Evolutionary conservation across 1,140 invertebrate species (phyloP).

Genomic region (Cecropterus lyciades): DNA sequence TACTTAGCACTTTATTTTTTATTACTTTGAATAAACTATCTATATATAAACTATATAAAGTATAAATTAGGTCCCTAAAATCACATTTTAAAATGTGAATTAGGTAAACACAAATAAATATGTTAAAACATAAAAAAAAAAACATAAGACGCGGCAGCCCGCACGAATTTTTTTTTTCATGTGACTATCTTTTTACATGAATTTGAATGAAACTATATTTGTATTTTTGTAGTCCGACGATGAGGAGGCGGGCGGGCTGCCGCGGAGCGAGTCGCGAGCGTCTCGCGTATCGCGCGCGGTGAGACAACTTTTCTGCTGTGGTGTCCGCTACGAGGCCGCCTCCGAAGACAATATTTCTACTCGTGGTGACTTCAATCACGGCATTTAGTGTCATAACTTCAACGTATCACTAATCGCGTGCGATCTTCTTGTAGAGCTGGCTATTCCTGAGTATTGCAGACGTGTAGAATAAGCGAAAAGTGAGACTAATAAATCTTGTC

Average conservation of each 20-base stretch:
- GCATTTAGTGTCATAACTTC: constrained; percentile 47
- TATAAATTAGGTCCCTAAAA: too few species aligned
- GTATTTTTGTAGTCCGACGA: constrained; percentile 70
- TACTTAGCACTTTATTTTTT: too few species aligned
- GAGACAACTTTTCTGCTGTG: constrained; percentile 74
- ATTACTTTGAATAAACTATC: too few species aligned
- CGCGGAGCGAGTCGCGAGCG: constrained; percentile 66
- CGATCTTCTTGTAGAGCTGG: constrained; percentile 45
- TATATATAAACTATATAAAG: too few species aligned
- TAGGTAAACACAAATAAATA: too few species aligned
- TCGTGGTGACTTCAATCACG: constrained; percentile 45
- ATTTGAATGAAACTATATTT: constrained; percentile 21
- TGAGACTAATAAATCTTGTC: constrained; percentile 16
- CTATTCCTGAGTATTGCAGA: constrained; percentile 47
- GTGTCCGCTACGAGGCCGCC: constrained; percentile 58
- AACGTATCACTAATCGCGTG: constrained; percentile 6
- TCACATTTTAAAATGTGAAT: too few species aligned
- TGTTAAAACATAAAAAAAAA: too few species aligned
- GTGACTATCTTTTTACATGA: background rate
- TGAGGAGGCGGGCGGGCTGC: constrained; percentile 76
- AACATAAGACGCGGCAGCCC: constrained; percentile 42
- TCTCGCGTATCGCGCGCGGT: constrained; percentile 64
- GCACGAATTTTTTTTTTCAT: constrained; percentile 2
- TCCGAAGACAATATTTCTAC: constrained; percentile 67
- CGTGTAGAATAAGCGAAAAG: constrained; percentile 40